Evolutionary conservation across 2,797 vertebrate genomes (phyloP).

Genomic region (Echeneis naucrates): DNA sequence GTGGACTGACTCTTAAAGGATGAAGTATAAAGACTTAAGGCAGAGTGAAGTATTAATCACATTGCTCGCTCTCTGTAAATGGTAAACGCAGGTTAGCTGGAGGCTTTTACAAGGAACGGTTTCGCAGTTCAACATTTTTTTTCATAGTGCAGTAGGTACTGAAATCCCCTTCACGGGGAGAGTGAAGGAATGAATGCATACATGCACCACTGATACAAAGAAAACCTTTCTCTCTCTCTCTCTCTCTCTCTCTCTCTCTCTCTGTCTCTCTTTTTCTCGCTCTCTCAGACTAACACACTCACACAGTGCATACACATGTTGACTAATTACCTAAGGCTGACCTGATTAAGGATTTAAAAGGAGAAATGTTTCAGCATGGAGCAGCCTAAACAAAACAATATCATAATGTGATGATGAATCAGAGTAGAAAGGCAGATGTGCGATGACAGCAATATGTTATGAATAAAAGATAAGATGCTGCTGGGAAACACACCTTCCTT

Average conservation of each 20-base stretch:
- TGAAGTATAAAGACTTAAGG: constrained; percentile 14
- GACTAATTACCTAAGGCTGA: constrained; percentile 48
- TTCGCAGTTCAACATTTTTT: constrained; percentile 33
- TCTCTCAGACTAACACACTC: too few relatives aligned
- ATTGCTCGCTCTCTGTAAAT: constrained; percentile 41
- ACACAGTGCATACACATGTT: constrained; percentile 2
- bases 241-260: too few relatives aligned
- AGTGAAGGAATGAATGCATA: constrained; percentile 16
- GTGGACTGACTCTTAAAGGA: constrained; percentile 36
- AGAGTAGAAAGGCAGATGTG: constrained; percentile 45
- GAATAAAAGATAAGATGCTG: constrained; percentile 75
- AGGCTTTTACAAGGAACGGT: constrained; percentile 43
- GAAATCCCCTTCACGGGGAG: constrained; percentile 4
- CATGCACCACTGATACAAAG: neutral
- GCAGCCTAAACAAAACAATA: constrained; percentile 61
- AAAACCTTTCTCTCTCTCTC: neutral
- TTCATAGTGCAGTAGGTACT: constrained; percentile 37
- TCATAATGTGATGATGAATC: constrained; percentile 66
- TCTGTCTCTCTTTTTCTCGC: too few relatives aligned
- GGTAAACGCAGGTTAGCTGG: constrained; percentile 39
- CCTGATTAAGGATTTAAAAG: constrained; percentile 50
- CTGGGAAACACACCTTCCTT: constrained; percentile 52
- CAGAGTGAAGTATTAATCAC: constrained; percentile 46
- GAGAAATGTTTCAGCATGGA: constrained; percentile 40
- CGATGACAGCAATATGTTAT: constrained; percentile 53